These are phyloP conservation scores for Lysiphlebus fabarum DNA, from an alignment of 1,140 invertebrate genomes.

Conservation along the genomic window DNA sequence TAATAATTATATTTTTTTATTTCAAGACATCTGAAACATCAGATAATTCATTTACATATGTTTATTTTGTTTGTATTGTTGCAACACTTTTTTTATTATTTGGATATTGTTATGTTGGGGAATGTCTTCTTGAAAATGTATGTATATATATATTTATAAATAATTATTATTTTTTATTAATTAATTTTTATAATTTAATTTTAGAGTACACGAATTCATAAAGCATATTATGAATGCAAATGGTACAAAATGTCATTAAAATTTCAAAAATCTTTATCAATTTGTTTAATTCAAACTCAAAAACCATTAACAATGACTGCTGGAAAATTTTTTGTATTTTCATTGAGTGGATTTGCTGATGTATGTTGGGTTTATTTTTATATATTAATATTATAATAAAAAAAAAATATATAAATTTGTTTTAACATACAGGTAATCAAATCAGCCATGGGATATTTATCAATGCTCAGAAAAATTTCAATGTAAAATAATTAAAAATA, in stretches of 20 bases:
- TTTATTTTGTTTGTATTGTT: slow-evolving; percentile 24
- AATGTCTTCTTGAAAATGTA: slow-evolving; percentile 32
- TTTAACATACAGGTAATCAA: slow-evolving; percentile 21
- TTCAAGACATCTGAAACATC: slow-evolving; percentile 17
- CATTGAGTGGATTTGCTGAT: slow-evolving; percentile 24
- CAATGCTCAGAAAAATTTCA: slow-evolving; percentile 15
- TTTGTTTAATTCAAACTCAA: slow-evolving; percentile 21
- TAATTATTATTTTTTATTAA: slow-evolving; percentile 1
- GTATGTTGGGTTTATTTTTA: slow-evolving; percentile 15
- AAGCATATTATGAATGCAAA: slow-evolving; percentile 22
- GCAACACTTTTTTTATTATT: slow-evolving; percentile 29
- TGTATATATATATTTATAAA: neutral
- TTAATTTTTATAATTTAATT: neutral
- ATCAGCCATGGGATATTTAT: slow-evolving; percentile 26
- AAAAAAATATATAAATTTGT: neutral
- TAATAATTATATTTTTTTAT: slow-evolving; percentile 10
- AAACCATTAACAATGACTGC: slow-evolving; percentile 27
- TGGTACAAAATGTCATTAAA: slow-evolving; percentile 20
- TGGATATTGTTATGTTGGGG: slow-evolving; percentile 34
- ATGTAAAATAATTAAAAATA: no score
- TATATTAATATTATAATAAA: neutral
- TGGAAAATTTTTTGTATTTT: slow-evolving; percentile 28
- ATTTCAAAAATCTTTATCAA: slow-evolving; percentile 18
- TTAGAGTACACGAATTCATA: slow-evolving; percentile 26
- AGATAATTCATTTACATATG: slow-evolving; percentile 23